phyloP scores from a whole-genome alignment of 2,888 invertebrate species.

The Drosophila diplacantha region DNA sequence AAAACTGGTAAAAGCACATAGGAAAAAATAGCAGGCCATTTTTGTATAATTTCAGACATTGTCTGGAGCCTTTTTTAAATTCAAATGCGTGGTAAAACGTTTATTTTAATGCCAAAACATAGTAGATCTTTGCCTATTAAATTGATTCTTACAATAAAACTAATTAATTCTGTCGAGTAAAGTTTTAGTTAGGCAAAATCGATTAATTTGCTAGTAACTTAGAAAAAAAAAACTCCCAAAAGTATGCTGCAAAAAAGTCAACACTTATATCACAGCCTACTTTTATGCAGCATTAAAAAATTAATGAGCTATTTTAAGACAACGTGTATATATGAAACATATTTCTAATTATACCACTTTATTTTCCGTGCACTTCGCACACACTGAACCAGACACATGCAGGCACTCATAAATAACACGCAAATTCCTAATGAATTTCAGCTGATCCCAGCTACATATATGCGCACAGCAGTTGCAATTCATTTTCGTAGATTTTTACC shows the following conservation, averaged over 20 bases:
- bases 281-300: not conserved
- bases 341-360: not conserved
- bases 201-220: no score
- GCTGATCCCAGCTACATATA: constrained; percentile 57
- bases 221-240: no score
- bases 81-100: not conserved
- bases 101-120: not conserved
- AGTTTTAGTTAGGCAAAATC: no score
- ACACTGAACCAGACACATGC: constrained; percentile 21
- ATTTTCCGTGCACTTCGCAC: constrained; percentile 14
- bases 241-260: not conserved
- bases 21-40: not conserved
- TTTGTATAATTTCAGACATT: not conserved
- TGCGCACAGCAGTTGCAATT: constrained; percentile 62
- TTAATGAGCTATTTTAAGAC: not conserved
- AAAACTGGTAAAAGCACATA: constrained; percentile 1
- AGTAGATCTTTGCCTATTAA: not conserved
- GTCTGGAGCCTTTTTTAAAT: not conserved
- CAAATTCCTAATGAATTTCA: constrained; percentile 73
- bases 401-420: constrained; percentile 68
- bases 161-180: not conserved
- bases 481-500: constrained; percentile 68
- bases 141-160: not conserved
- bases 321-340: not conserved
- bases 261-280: not conserved